Conservation (phyloP, 2,113 vertebrate genomes). For the Puffinus mauretanicus region DNA sequence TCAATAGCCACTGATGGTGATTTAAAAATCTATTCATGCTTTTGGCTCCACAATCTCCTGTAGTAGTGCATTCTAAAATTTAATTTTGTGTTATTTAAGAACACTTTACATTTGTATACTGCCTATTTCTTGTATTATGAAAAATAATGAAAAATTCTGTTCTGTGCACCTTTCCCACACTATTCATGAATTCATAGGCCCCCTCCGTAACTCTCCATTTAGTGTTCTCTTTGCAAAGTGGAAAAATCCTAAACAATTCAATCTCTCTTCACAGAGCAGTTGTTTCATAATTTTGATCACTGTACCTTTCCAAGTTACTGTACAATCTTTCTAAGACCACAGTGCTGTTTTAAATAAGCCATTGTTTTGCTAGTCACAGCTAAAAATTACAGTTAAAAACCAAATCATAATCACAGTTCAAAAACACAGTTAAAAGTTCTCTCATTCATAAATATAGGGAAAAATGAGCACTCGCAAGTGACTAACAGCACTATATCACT, state of each 20-base stretch:
- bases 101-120: background rate
- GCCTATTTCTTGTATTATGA: background rate
- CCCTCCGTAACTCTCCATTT: background rate
- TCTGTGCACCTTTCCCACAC: constrained; percentile 5
- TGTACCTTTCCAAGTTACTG: constrained; percentile 24
- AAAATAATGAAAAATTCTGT: background rate
- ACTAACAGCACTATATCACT: background rate
- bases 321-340: background rate
- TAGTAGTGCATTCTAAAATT: background rate
- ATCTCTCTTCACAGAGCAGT: constrained; percentile 47
- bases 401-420: background rate
- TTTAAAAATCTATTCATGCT: background rate
- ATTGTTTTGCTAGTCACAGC: background rate
- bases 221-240: background rate
- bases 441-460: rapidly evolving
- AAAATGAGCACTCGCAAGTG: background rate
- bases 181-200: background rate
- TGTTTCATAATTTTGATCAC: background rate
- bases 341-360: background rate
- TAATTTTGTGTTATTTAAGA: background rate
- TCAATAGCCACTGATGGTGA: background rate
- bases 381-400: background rate
- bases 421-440: background rate
- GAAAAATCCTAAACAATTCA: constrained; percentile 3
- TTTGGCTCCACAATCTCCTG: background rate